These are phyloP conservation scores for Eilema sororculum DNA, from an alignment of 2,888 invertebrate species.

Conservation along the genomic window DNA sequence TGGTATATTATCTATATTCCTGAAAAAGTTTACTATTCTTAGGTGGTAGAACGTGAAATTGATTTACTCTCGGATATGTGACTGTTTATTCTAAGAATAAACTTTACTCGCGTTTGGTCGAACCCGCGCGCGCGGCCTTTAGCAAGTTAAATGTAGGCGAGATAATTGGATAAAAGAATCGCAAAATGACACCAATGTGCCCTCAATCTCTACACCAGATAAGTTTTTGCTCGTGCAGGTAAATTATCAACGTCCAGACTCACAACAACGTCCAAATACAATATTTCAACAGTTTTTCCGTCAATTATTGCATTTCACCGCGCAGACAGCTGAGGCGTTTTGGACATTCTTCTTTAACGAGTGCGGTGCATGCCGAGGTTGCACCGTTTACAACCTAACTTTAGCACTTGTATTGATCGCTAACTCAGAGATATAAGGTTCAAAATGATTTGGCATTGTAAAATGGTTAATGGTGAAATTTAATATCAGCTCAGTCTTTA, in stretches of 20 bases:
- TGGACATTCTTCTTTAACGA: constrained; percentile 74
- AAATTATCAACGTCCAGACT: constrained; percentile 67
- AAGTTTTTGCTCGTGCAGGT: constrained; percentile 62
- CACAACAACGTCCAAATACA: constrained; percentile 66
- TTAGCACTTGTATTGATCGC: constrained; percentile 10
- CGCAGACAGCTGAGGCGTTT: constrained; percentile 67
- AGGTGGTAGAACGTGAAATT: no score
- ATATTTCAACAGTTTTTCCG: constrained; percentile 79
- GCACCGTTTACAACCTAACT: constrained; percentile 23
- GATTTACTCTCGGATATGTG: no score
- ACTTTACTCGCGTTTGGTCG: no score
- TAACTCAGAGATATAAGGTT: constrained; percentile 17
- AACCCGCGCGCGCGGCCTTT: no score
- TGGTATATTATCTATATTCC: no score
- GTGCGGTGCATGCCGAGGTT: constrained; percentile 56
- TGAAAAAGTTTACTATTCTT: no score
- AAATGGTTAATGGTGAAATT: background rate
- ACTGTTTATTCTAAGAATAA: no score
- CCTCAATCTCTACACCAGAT: constrained; percentile 66
- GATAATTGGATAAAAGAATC: constrained; percentile 41
- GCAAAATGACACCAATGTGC: constrained; percentile 51
- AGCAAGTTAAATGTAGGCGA: constrained; percentile 44
- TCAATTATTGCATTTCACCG: constrained; percentile 79
- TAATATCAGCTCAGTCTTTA: constrained; percentile 30
- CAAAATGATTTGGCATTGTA: constrained; percentile 19